Percentiles rank a stretch among this genome's conserved stretches.
phyloP scores from a whole-genome alignment of 2,888 invertebrate species.

The Hedya salicella region DNA sequence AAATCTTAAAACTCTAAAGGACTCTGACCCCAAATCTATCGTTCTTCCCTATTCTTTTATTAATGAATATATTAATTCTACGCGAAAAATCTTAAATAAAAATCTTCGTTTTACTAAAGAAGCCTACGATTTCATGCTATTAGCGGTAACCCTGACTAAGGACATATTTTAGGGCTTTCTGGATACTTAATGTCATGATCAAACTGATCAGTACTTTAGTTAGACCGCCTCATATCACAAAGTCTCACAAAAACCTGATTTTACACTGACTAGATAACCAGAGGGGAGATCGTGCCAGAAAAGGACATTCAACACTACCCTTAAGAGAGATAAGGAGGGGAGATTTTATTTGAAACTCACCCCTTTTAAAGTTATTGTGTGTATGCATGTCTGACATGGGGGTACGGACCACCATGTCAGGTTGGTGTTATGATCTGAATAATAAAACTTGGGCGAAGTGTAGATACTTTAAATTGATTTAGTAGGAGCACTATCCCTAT shows the following conservation, averaged over 20 bases:
- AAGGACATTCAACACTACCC: not conserved
- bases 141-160: no score
- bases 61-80: no score
- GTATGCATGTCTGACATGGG: slow-evolving; percentile 14
- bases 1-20: no score
- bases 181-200: not conserved
- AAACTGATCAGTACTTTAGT: slow-evolving; percentile 2
- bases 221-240: not conserved
- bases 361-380: slow-evolving; percentile 37
- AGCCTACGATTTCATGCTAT: no score
- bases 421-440: not conserved
- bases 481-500: not conserved
- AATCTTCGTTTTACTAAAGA: no score
- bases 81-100: no score
- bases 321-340: slow-evolving; percentile 17
- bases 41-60: no score
- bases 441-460: not conserved
- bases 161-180: no score
- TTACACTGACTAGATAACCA: not conserved
- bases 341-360: slow-evolving; percentile 34
- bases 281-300: slow-evolving; percentile 24
- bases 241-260: slow-evolving; percentile 17
- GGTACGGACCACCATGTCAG: slow-evolving; percentile 37
- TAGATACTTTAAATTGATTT: no score
- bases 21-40: no score